phyloP scores from a whole-genome alignment of 2,888 invertebrate genomes.

The Julus scanicus region DNA sequence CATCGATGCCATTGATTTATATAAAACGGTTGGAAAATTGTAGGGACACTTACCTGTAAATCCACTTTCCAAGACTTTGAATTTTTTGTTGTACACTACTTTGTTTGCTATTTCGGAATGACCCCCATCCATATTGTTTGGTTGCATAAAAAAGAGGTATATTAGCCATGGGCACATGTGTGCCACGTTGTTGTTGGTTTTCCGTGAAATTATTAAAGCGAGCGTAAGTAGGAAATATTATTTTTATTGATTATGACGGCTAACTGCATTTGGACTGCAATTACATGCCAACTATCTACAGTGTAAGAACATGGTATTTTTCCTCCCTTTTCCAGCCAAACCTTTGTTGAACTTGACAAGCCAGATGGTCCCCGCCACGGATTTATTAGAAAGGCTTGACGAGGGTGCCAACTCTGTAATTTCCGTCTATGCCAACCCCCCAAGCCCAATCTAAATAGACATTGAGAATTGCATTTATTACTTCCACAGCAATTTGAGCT shows the following conservation, averaged over 20 bases:
- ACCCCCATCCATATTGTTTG: background rate
- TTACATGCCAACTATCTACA: slow-evolving; percentile 17
- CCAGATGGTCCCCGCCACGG: slow-evolving; percentile 2
- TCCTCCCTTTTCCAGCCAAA: background rate
- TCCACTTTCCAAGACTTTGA: too few relatives aligned
- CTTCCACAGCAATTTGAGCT: slow-evolving; percentile 5
- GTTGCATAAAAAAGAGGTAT: background rate
- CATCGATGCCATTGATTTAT: too few relatives aligned
- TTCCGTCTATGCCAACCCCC: background rate
- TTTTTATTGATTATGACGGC: slow-evolving; percentile 36
- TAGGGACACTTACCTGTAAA: too few relatives aligned
- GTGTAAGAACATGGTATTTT: background rate
- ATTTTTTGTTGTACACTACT: too few relatives aligned
- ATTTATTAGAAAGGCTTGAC: slow-evolving; percentile 2
- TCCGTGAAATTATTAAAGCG: background rate
- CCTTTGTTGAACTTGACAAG: slow-evolving; percentile 11
- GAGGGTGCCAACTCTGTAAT: background rate
- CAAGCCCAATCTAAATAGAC: background rate
- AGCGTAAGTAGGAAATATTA: background rate
- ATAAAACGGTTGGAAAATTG: too few relatives aligned
- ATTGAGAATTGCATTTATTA: background rate
- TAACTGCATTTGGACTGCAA: slow-evolving; percentile 22
- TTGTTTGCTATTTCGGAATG: background rate
- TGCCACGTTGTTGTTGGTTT: background rate
- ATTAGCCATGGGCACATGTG: background rate